Conservation (phyloP, 2,797 vertebrate genomes). For the Novumbra hubbsi region DNA sequence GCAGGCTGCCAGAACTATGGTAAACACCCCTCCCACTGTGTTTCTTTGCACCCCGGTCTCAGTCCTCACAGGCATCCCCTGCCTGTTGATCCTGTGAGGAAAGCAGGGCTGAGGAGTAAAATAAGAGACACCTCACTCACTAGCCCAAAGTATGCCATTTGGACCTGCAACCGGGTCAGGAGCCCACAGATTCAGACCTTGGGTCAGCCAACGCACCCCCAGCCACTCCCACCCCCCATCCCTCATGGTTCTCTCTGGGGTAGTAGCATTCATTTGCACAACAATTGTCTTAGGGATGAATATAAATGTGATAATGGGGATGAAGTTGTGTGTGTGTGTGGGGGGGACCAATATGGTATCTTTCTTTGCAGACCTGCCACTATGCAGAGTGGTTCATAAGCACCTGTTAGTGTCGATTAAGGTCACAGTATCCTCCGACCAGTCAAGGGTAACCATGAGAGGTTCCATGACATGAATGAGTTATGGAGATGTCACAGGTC, state of each 20-base stretch:
- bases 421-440: slow-evolving; percentile 6
- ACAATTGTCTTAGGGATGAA: slow-evolving; percentile 38
- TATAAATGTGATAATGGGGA: not conserved
- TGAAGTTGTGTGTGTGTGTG: slow-evolving; percentile 16
- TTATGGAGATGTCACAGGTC: not conserved
- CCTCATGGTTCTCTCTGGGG: slow-evolving; percentile 35
- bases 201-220: slow-evolving; percentile 30
- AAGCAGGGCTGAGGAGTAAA: not conserved
- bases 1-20: slow-evolving; percentile 48
- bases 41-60: slow-evolving; percentile 68
- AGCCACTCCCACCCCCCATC: not conserved
- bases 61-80: slow-evolving; percentile 69
- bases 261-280: slow-evolving; percentile 56
- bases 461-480: not conserved
- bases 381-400: not conserved
- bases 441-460: slow-evolving; percentile 1
- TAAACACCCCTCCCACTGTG: slow-evolving; percentile 65
- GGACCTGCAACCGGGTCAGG: slow-evolving; percentile 30
- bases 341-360: not conserved
- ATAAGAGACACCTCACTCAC: slow-evolving; percentile 52
- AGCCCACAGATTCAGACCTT: slow-evolving; percentile 39
- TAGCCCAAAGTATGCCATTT: slow-evolving; percentile 25
- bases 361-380: not conserved
- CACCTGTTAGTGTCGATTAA: slow-evolving; percentile 6
- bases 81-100: slow-evolving; percentile 65